A percentile compares a stretch with the other conserved stretches of the same genome.
Evolutionary conservation across 2,797 vertebrate genomes (phyloP).

Genomic region (Urophycis tenuis): DNA sequence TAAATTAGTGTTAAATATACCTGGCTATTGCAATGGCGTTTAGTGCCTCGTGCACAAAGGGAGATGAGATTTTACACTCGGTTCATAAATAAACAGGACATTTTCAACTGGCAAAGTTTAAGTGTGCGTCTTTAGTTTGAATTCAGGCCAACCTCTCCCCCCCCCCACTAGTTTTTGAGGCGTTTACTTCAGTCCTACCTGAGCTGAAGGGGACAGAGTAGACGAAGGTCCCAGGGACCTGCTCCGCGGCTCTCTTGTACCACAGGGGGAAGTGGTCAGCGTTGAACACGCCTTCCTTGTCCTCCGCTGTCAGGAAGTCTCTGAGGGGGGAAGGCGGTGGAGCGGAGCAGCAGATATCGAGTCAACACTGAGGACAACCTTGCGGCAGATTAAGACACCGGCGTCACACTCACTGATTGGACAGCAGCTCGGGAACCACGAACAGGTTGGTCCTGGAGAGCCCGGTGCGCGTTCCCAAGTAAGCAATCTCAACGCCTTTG

Average conservation of each 20-base stretch:
- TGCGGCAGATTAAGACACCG: constrained; percentile 16
- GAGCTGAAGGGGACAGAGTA: constrained; percentile 94
- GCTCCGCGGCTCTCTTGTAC: constrained; percentile 95
- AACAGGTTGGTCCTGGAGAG: constrained; percentile 92
- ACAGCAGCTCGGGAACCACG: constrained; percentile 87
- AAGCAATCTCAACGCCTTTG: constrained; percentile 95
- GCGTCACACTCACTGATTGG: constrained; percentile 82
- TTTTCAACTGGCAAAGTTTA: neutral
- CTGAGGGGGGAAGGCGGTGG: constrained; percentile 66
- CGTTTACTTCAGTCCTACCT: constrained; percentile 62
- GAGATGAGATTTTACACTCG: neutral
- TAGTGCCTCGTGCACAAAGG: neutral
- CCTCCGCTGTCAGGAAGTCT: constrained; percentile 92
- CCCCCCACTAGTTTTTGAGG: too few species aligned
- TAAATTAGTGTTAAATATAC: constrained; percentile 1
- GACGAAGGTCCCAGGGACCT: constrained; percentile 91
- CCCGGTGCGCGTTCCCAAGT: constrained; percentile 90
- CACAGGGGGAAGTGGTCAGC: constrained; percentile 99
- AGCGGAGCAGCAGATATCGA: constrained; percentile 36
- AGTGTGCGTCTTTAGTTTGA: neutral
- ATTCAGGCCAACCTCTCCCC: neutral
- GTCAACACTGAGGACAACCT: constrained; percentile 32
- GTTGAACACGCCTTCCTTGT: constrained; percentile 96
- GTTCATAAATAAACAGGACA: neutral
- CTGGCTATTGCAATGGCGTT: neutral